Evolutionary conservation across 2,888 invertebrate genomes (phyloP), one percentile per base, ranked within the genome.

Genomic region (Lasioglossum malachurum): DNA sequence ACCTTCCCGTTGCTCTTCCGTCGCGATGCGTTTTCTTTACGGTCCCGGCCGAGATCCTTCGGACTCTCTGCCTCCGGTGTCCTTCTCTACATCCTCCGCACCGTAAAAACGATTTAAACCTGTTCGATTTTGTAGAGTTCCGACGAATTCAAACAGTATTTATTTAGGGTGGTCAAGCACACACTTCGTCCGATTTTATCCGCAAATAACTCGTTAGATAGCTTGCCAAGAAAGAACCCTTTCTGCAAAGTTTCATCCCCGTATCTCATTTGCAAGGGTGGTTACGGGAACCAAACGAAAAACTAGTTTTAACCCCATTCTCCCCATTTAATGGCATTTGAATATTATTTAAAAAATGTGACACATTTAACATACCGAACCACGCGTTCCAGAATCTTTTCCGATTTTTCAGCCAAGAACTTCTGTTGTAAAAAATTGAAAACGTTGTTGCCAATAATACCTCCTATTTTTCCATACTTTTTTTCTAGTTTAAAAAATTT

Each of bases 1-100:
- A 81, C 78, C 86, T 64, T 81, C 85, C 85, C 81, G 77, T 77
- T 85, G 85, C 86, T 84, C 73, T 75, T 71, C 80, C 74, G 44
- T 41, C 60, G 57, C 71, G n/a, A 46, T 41, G 74, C 38, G 53
- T 71, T 81, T 84, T 81, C 69, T 78, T 81, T 75, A 71, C 80
- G 53, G 78, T 49, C 77, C 23, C 27, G 35, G n/a, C 19, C 73
- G 53, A 53, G 53, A 53, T 53, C 53, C 53, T 53, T 53, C 23
- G 53, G 53, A 53, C 3, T n/a, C 23, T n/a, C 53, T 53, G 8
- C 2, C 23, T n/a, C 53, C 53, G 8, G 23, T n/a, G 23, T n/a
- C 53, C 53, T 53, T n/a, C 10, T 10, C 23, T n/a, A 8, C n/a
- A 53, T 23, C 23, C 53, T 53, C 10, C n/a, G 10, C 53, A 53